A percentile compares a stretch with the other conserved stretches of the same genome.
phyloP scores from a whole-genome alignment of 2,113 vertebrate species.

The Tor tambroides region DNA sequence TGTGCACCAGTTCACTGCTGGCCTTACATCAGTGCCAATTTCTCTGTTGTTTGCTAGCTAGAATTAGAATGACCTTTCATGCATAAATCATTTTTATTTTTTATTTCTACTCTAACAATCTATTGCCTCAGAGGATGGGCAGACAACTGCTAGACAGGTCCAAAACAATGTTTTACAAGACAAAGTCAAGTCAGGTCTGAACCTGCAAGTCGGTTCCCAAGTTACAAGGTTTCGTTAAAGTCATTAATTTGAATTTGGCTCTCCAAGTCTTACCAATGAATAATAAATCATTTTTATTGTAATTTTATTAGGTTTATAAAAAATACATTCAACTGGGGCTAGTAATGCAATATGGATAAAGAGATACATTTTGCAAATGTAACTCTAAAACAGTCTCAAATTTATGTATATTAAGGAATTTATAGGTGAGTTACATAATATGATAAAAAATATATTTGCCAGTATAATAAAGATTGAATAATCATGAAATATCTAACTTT shows the following conservation, averaged over 20 bases:
- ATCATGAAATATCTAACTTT: background rate
- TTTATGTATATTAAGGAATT: background rate
- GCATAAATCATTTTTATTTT: background rate
- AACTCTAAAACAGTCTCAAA: background rate
- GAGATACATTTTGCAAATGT: background rate
- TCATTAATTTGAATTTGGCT: background rate
- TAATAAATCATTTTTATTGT: slow-evolving; percentile 20
- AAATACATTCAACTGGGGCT: background rate
- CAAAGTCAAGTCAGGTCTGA: slow-evolving; percentile 2
- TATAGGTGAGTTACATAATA: background rate
- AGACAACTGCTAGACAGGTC: background rate
- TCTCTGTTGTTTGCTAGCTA: background rate
- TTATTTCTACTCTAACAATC: background rate
- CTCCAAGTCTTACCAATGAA: background rate
- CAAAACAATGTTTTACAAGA: slow-evolving; percentile 12
- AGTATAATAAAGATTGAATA: background rate
- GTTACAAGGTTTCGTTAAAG: background rate
- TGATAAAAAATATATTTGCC: background rate
- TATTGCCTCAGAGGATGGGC: background rate
- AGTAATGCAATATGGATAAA: background rate
- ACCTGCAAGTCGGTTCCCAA: background rate
- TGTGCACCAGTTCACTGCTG: background rate
- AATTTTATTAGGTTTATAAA: slow-evolving; percentile 16
- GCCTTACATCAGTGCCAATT: background rate
- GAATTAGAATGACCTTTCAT: background rate